Conservation (phyloP, 2,797 vertebrate species). For the Uromys caudimaculatus region DNA sequence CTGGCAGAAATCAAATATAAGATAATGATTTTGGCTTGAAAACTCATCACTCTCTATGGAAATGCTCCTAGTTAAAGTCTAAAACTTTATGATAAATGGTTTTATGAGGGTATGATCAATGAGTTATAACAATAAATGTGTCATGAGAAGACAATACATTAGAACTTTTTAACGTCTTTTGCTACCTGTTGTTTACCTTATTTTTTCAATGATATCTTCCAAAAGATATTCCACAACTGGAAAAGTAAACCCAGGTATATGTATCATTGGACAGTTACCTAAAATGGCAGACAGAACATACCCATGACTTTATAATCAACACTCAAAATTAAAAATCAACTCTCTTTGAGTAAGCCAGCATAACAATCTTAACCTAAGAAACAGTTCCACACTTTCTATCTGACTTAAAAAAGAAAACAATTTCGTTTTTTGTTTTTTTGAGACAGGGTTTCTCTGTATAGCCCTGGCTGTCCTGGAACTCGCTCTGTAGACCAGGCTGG, state of each 20-base stretch:
- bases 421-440: too few relatives aligned
- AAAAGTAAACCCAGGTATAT: slow-evolving; percentile 97
- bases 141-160: neutral
- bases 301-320: neutral
- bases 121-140: slow-evolving; percentile 35
- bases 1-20: neutral
- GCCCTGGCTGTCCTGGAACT: too few relatives aligned
- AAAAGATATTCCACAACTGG: slow-evolving; percentile 96
- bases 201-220: slow-evolving; percentile 95
- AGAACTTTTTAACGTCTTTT: neutral
- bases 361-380: slow-evolving; percentile 6
- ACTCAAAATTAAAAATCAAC: neutral
- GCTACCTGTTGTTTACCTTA: slow-evolving; percentile 87
- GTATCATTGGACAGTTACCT: slow-evolving; percentile 96
- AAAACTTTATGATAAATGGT: neutral
- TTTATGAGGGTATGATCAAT: neutral
- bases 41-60: neutral
- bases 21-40: slow-evolving; percentile 15
- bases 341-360: neutral
- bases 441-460: too few relatives aligned
- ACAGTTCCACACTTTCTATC: neutral
- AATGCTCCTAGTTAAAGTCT: neutral
- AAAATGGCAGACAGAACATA: slow-evolving; percentile 58
- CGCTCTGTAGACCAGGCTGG: too few relatives aligned
- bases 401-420: neutral